Evolutionary conservation across 2,888 invertebrate species (phyloP).

Genomic region (Apotomis capreana): DNA sequence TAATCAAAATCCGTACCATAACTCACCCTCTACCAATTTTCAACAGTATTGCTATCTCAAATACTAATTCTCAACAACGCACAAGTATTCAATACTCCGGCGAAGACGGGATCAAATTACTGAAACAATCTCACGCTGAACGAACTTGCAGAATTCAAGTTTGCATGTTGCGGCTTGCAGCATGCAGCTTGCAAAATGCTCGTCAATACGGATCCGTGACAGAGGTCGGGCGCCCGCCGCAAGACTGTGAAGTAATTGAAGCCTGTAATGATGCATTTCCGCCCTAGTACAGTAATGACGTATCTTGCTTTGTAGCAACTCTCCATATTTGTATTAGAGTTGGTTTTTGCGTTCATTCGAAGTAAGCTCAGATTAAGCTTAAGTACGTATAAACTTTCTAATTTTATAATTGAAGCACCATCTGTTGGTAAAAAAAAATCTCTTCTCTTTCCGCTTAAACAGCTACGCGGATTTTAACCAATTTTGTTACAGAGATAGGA

Average conservation of each 20-base stretch:
- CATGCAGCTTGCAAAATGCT: background rate
- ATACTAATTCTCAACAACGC: conserved; percentile 1
- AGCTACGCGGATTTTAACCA: too few relatives aligned
- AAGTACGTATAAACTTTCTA: too few relatives aligned
- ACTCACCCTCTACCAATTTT: background rate
- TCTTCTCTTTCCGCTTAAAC: too few relatives aligned
- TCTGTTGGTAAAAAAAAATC: too few relatives aligned
- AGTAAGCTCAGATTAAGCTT: too few relatives aligned
- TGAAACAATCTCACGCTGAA: conserved; percentile 3
- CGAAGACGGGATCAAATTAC: conserved; percentile 11
- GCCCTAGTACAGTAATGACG: background rate
- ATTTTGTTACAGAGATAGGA: too few relatives aligned
- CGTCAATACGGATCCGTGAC: background rate
- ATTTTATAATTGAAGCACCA: too few relatives aligned
- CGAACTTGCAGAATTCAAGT: conserved; percentile 4
- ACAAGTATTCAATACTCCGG: conserved; percentile 15
- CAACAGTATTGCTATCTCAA: background rate
- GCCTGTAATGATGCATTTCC: background rate
- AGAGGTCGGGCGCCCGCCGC: background rate
- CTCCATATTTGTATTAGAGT: too few relatives aligned
- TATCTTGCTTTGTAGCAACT: background rate
- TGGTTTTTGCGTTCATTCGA: too few relatives aligned
- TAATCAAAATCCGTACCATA: background rate
- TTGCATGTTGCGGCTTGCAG: conserved; percentile 11
- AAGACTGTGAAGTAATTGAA: background rate